Percentiles rank a stretch among this genome's conserved stretches.
Conservation (phyloP, 2,888 invertebrate genomes). For the Plagodis dolabraria region DNA sequence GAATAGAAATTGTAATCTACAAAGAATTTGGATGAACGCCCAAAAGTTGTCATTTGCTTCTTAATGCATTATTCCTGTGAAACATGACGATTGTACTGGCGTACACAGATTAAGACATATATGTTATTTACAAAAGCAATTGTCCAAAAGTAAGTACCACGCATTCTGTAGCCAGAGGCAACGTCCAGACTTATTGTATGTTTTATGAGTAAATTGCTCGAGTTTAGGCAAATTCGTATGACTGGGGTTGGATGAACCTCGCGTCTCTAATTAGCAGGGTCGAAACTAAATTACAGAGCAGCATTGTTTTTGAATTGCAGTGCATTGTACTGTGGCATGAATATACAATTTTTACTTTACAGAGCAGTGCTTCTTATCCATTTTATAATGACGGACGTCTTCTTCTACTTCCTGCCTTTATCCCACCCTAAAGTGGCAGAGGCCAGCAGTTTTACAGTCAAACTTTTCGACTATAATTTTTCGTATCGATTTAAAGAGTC, state of each 20-base stretch:
- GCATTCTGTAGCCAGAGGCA: constrained; percentile 19
- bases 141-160: not conserved
- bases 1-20: constrained; percentile 3
- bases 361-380: no score
- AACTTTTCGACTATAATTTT: no score
- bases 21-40: constrained; percentile 16
- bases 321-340: constrained; percentile 8
- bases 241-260: constrained; percentile 27
- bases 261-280: constrained; percentile 34
- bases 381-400: no score
- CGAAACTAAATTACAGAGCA: constrained; percentile 34
- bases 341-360: no score
- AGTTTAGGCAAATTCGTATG: constrained; percentile 27
- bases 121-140: not conserved
- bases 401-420: no score
- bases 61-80: constrained; percentile 8
- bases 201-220: constrained; percentile 37
- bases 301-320: constrained; percentile 8
- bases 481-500: no score
- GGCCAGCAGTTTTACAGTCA: no score
- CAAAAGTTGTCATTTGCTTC: constrained; percentile 10
- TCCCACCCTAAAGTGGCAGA: no score
- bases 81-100: constrained; percentile 1
- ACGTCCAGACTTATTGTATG: constrained; percentile 35
- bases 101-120: no score